Percentiles rank a stretch among this genome's conserved stretches.
Conservation (phyloP, 1,140 invertebrate species). For the Oscheius sp. region DNA sequence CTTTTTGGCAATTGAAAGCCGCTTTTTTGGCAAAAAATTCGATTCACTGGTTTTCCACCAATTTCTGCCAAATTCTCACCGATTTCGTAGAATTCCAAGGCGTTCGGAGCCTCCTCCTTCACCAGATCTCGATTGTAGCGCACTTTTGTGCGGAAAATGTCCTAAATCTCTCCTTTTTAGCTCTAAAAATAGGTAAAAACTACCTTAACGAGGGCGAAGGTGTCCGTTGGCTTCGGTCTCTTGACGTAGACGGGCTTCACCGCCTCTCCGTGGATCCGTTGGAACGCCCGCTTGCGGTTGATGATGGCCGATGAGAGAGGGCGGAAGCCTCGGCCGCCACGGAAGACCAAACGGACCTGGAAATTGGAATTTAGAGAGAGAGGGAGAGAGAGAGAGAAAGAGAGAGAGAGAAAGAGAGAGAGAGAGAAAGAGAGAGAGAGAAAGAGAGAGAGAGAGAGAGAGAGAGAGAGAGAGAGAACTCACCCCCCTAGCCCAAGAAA, state of each 20-base stretch:
- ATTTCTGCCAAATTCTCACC: conserved; percentile 15
- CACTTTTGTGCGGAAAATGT: conserved; percentile 21
- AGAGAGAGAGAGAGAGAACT: too few species aligned
- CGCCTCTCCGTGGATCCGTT: not conserved
- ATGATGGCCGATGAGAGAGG: conserved; percentile 26
- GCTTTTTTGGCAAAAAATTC: too few species aligned
- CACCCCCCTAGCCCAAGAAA: not conserved
- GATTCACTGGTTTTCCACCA: not conserved
- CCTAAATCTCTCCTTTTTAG: not conserved
- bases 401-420: too few species aligned
- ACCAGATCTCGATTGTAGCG: conserved; percentile 36
- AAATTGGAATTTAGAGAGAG: not conserved
- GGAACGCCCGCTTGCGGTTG: not conserved
- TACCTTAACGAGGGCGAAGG: conserved; percentile 11
- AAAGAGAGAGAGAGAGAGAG: too few species aligned
- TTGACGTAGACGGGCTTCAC: not conserved
- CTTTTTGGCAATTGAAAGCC: too few species aligned
- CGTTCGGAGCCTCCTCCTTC: conserved; percentile 9
- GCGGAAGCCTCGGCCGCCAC: conserved; percentile 13
- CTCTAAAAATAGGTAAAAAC: not conserved
- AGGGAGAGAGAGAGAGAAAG: too few species aligned
- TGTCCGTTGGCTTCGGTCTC: not conserved
- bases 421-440: too few species aligned
- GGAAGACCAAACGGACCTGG: conserved; percentile 6
- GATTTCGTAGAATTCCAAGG: conserved; percentile 29